Percentiles rank a stretch among this genome's conserved stretches.
phyloP scores from a whole-genome alignment of 2,113 vertebrate genomes.

The Notothenia rossii region DNA sequence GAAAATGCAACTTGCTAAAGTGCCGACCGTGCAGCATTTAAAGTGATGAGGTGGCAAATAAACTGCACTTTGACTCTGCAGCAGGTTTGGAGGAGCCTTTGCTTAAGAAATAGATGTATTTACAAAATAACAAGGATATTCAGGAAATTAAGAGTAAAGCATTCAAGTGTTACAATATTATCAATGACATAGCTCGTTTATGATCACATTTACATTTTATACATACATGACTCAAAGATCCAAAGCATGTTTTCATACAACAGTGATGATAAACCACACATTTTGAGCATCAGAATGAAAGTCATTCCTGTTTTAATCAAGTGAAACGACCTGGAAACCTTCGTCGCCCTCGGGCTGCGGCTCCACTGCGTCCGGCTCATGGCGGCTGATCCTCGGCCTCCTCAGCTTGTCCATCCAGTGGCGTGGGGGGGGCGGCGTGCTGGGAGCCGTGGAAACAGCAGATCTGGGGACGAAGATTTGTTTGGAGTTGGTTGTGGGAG shows the following conservation, averaged over 20 bases:
- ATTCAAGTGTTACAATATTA: conserved; percentile 15
- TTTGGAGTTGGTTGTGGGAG: conserved; percentile 37
- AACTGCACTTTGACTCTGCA: neutral
- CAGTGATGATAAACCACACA: neutral
- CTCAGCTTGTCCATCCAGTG: conserved; percentile 74
- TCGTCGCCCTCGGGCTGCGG: neutral
- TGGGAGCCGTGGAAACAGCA: neutral
- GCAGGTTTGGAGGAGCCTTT: neutral
- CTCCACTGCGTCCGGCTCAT: conserved; percentile 20
- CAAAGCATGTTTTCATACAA: conserved; percentile 1
- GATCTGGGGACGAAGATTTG: conserved; percentile 50
- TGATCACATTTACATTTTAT: neutral
- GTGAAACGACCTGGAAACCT: conserved; percentile 69
- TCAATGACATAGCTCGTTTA: conserved; percentile 5
- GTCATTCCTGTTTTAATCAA: conserved; percentile 58
- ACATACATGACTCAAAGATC: neutral
- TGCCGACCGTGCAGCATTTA: neutral
- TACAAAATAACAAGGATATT: conserved; percentile 14
- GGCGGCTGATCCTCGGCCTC: conserved; percentile 38
- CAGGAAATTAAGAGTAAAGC: neutral
- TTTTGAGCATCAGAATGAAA: neutral
- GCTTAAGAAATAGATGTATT: conserved; percentile 18
- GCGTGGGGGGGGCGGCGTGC: conserved; percentile 17
- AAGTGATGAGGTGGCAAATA: neutral
- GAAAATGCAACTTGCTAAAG: neutral